Conservation (phyloP, 2,113 vertebrate genomes). For the Tachuris rubrigastra region DNA sequence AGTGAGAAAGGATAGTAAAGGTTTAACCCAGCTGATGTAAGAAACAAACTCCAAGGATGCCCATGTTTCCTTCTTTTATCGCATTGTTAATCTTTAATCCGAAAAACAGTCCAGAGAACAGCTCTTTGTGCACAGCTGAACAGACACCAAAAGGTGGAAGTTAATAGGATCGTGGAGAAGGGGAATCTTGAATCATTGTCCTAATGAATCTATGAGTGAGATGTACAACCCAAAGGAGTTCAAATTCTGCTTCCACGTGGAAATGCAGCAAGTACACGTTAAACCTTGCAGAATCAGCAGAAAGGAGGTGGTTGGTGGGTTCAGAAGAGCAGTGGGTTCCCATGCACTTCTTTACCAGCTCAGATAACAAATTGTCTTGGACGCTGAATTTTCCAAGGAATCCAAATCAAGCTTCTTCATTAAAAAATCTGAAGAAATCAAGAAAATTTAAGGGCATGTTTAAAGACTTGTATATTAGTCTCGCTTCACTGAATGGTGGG, state of each 20-base stretch:
- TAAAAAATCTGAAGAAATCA: background rate
- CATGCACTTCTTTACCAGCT: background rate
- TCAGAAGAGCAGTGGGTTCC: background rate
- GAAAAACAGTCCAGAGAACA: conserved; percentile 47
- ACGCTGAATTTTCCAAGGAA: background rate
- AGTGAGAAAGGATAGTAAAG: conserved; percentile 33
- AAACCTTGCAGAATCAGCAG: conserved; percentile 47
- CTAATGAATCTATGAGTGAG: conserved; percentile 30
- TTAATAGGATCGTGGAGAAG: background rate
- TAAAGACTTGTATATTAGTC: background rate
- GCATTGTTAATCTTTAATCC: conserved; percentile 23
- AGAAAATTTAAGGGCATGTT: background rate
- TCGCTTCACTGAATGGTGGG: background rate
- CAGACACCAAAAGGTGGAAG: background rate
- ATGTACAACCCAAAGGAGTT: conserved; percentile 17
- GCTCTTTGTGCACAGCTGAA: background rate
- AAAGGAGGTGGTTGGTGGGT: background rate
- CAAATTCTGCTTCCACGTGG: conserved; percentile 65
- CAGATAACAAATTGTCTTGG: background rate
- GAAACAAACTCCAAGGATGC: conserved; percentile 44
- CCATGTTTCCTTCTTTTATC: conserved; percentile 16
- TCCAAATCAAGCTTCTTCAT: background rate
- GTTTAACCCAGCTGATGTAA: conserved; percentile 53
- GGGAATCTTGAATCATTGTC: conserved; percentile 20
- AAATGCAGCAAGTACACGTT: background rate